Evolutionary conservation across 1,140 invertebrate genomes (phyloP).

Genomic region (Agrypnia vestita): DNA sequence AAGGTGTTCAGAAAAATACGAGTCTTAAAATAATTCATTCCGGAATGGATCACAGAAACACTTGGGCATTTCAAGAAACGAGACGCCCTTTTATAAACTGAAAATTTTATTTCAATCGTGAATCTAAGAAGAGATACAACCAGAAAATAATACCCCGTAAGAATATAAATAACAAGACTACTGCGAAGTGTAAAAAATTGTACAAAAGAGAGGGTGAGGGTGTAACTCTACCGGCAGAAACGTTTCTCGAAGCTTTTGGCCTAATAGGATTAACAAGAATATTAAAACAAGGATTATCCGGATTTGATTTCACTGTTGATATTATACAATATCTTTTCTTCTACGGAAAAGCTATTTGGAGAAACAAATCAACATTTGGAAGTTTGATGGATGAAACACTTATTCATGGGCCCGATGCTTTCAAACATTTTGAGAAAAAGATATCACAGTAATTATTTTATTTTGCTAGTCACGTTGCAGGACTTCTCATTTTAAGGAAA

Average conservation of each 20-base stretch:
- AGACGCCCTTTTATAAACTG: neutral
- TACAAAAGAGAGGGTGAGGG: neutral
- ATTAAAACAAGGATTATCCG: neutral
- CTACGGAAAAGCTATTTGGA: neutral
- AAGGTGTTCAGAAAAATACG: too few relatives aligned
- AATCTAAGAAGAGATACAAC: neutral
- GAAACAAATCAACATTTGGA: constrained; percentile 2
- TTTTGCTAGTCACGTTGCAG: too few relatives aligned
- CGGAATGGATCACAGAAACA: too few relatives aligned
- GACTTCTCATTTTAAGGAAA: too few relatives aligned
- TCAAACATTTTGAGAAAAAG: too few relatives aligned
- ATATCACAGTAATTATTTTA: too few relatives aligned
- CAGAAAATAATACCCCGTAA: neutral
- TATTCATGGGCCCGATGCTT: neutral
- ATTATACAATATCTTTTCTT: neutral
- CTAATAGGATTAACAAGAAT: neutral
- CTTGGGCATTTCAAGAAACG: neutral
- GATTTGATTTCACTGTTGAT: neutral
- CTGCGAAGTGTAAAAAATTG: constrained; percentile 1
- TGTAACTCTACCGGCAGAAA: neutral
- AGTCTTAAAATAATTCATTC: too few relatives aligned
- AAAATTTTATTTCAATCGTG: neutral
- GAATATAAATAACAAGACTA: neutral
- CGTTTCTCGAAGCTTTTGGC: neutral
- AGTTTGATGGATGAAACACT: neutral